These are phyloP conservation scores for Atopsyche davidsoni DNA, from an alignment of 1,140 invertebrate species.

Conservation along the genomic window DNA sequence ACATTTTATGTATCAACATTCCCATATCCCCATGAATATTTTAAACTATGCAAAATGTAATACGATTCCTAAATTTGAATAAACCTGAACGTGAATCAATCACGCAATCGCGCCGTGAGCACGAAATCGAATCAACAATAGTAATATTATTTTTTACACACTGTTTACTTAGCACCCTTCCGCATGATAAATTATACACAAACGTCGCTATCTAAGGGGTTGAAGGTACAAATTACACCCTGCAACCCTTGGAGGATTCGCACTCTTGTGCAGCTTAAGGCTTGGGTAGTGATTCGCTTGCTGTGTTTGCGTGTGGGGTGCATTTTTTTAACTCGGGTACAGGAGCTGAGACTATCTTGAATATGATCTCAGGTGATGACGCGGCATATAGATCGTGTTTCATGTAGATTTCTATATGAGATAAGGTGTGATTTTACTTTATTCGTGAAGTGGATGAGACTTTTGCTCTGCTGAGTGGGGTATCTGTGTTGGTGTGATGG, in stretches of 20 bases:
- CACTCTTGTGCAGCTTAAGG: not conserved
- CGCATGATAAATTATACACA: conserved; percentile 47
- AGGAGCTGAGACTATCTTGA: conserved; percentile 2
- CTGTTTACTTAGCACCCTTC: conserved; percentile 53
- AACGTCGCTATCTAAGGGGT: conserved; percentile 23
- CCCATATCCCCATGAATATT: conserved; percentile 13
- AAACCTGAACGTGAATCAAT: conserved; percentile 20
- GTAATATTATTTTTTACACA: conserved; percentile 46
- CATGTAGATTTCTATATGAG: conserved; percentile 20
- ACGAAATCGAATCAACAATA: conserved; percentile 39
- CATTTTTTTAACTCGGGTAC: conserved; percentile 33
- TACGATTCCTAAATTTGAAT: conserved; percentile 7
- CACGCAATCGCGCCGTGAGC: conserved; percentile 13
- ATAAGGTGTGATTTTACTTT: conserved; percentile 31
- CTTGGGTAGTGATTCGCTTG: not conserved
- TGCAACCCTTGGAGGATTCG: conserved; percentile 22
- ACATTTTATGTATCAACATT: no score
- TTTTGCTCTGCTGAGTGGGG: conserved; percentile 1
- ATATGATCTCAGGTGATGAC: conserved; percentile 27
- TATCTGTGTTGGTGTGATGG: no score
- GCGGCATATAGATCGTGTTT: conserved; percentile 29
- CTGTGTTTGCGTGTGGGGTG: conserved; percentile 33
- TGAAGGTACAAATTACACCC: conserved; percentile 24
- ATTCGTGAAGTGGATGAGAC: conserved; percentile 10
- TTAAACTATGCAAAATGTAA: conserved; percentile 11